Base-by-base conservation (phyloP, 2,113 vertebrate species). In the Danionella cerebrum region DNA sequence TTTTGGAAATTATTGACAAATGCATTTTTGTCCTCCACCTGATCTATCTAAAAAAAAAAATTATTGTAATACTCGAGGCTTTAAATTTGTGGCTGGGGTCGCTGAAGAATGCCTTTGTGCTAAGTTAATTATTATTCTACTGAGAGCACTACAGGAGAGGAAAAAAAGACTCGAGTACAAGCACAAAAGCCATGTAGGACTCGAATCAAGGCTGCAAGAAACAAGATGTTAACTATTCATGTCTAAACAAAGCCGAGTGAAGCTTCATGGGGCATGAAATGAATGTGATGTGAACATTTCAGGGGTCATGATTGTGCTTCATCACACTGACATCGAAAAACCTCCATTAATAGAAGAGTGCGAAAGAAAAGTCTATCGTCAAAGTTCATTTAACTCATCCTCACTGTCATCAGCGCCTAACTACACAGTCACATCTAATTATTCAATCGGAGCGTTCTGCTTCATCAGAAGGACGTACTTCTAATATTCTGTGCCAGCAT, bases 251-350 rank as follows among this genome's bases (percentile, higher is more conserved):
- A 29, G 4, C 27, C 50, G 50, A 52, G 21, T 14, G 54, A 58
- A 39, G 21, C 35, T 39, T 41, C 54, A 14, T 58, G 54, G 54
- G 18, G 54, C 54, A 58, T 58, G 33, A 41, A 58, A 58, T 39
- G 19, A 57, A 38, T 39, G 33, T 39, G 19, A 39, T 57, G 33
- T 57, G 33, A 58, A 53, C 25, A 31, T 57, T 38, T 38, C 35
- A 38, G n/a, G 39, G 22, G 25, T 60, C 57, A 60, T 38, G 39
- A 44, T 44, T 27, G 24, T n/a, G 38, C 24, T 60, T 38, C 53
- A 38, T 55, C 53, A 55, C 2, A 2, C 33, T 22, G 33, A 38
- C 33, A 55, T 35, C n/a, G n/a, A 55, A 52, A 52, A 58, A 39
- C 8, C 21, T 58, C 13, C 22, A 13, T 24, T 58, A 25, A 58